Conservation (phyloP, 2,888 invertebrate species). For the Strigamia transsilvanica region DNA sequence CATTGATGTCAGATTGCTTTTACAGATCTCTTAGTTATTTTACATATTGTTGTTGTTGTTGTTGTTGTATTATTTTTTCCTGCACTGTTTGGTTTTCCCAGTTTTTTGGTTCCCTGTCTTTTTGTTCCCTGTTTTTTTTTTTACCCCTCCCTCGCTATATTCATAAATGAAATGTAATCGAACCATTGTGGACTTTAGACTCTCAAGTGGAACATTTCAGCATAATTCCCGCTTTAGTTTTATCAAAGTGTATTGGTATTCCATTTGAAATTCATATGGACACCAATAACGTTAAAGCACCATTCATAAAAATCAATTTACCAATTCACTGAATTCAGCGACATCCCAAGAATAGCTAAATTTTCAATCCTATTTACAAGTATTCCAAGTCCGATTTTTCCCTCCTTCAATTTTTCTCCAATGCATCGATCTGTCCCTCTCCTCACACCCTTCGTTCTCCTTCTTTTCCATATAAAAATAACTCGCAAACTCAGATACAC, state of each 20-base stretch:
- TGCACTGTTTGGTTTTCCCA: no score
- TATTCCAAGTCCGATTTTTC: not conserved
- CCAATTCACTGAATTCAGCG: not conserved
- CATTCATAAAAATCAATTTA: not conserved
- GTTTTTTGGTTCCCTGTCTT: no score
- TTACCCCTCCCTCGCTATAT: not conserved
- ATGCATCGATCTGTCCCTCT: not conserved
- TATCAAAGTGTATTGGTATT: not conserved
- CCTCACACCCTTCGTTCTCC: not conserved
- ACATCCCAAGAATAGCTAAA: slow-evolving; percentile 14
- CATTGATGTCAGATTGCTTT: no score
- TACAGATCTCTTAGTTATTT: no score
- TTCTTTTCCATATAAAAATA: not conserved
- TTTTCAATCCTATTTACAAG: slow-evolving; percentile 2
- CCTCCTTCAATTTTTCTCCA: not conserved
- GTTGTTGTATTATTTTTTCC: no score
- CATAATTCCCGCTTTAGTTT: not conserved
- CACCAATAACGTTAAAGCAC: not conserved
- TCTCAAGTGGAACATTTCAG: no score
- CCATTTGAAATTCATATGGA: not conserved
- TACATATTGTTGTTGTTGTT: no score
- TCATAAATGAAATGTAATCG: no score
- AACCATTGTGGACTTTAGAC: no score
- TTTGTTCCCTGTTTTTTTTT: not conserved
- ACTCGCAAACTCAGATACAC: not conserved